Base-by-base conservation (phyloP, 1,140 invertebrate species). In the Carposina sasakii region DNA sequence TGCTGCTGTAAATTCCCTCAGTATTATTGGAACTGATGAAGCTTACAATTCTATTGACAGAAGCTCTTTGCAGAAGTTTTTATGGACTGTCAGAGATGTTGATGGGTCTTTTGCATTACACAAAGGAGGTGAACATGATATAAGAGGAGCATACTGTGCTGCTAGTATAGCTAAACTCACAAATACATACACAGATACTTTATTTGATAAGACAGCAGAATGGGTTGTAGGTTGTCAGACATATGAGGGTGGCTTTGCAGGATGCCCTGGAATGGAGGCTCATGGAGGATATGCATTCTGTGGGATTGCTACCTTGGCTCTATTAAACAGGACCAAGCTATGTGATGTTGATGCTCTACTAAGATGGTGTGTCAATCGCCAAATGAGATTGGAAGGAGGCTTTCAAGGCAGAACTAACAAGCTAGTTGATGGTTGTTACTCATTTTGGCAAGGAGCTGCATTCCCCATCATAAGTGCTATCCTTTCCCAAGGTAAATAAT, bases 221-320 rank as follows among this genome's bases (percentile, higher is more conserved):
- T 99, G 97, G 96, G 92, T 99, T 62, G 87, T 92, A 1, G 89
- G 91, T 53, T 99, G 97, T 87, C 97, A 99, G 79, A 98, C 97
- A 0, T 99, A 98, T 87, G 98, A 99, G 87, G 98, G 98, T 40
- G 98, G 98, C 0, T 99, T 99, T 89, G 93, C 92, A 41, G 97
- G 96, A 0, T 91, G 89, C 67, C 98, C 97, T 15, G 96, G 94
- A 10, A 91, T 96, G 88, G 98, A 99, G 86, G 98, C 98, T 16
- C 98, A 99, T 87, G 98, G 98, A 3, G 98, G 98, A 16, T 99
- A 99, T 84, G 92, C 97, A 5, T 99, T 97, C 85, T 99, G 98
- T 90, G 97, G 93, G 8, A 87, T 99, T 28, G 96, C 98, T 36
- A 89, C 94, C 2, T 86, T 99, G 12, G 89, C 92, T 12, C 79